A percentile compares a stretch with the other conserved stretches of the same genome.
Evolutionary conservation across 2,113 vertebrate genomes (phyloP).

Genomic region (Phrynosoma blainvillii): DNA sequence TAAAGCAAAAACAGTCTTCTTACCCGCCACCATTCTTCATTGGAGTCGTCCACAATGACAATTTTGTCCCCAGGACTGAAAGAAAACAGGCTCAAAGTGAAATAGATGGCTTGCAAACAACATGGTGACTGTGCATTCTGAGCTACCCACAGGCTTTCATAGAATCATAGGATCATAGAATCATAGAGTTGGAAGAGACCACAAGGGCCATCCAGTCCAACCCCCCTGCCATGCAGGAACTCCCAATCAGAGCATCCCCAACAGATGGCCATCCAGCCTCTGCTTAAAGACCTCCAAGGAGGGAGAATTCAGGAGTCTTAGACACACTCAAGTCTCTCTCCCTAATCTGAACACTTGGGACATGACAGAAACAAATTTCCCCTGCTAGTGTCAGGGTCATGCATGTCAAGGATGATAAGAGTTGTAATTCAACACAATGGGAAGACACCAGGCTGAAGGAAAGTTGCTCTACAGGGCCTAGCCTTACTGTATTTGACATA

Average conservation of each 20-base stretch:
- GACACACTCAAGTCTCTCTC: background rate
- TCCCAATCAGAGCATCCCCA: no score
- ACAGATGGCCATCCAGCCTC: no score
- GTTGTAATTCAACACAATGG: background rate
- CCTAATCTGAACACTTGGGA: background rate
- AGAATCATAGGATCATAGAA: background rate
- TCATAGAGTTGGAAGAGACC: background rate
- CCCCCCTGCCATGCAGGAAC: no score
- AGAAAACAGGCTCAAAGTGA: slow-evolving; percentile 15
- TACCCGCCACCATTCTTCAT: slow-evolving; percentile 98
- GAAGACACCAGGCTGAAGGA: background rate
- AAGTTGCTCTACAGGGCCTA: background rate
- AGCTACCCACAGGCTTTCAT: no score
- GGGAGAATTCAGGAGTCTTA: no score
- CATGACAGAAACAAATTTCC: background rate
- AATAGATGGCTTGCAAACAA: background rate
- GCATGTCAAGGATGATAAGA: background rate
- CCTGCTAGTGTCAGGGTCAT: no score
- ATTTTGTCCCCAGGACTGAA: slow-evolving; percentile 93
- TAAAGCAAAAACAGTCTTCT: slow-evolving; percentile 49
- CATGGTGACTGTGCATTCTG: background rate
- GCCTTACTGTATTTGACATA: no score
- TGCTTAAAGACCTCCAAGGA: no score
- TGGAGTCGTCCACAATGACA: slow-evolving; percentile 95
- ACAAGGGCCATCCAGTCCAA: no score